Conservation (phyloP, 2,113 vertebrate species). For the Acrocephalus kingi region DNA sequence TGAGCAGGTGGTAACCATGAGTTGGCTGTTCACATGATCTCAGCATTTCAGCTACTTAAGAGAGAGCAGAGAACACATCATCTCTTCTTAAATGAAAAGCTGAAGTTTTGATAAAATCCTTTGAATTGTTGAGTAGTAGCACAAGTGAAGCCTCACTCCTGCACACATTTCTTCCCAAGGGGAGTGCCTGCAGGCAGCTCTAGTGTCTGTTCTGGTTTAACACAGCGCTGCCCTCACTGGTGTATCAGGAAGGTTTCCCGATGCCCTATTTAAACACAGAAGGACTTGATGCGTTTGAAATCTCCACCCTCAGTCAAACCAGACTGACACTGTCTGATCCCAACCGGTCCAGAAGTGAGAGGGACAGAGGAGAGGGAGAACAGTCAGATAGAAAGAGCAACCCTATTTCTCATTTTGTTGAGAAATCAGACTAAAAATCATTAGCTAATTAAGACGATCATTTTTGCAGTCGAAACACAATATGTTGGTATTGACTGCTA, state of each 20-base stretch:
- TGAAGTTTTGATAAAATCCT: neutral
- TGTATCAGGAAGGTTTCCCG: neutral
- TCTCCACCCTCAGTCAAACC: neutral
- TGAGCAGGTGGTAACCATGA: neutral
- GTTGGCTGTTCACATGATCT: neutral
- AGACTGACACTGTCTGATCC: neutral
- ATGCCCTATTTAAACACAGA: neutral
- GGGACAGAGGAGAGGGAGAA: neutral
- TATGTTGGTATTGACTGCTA: conserved; percentile 14
- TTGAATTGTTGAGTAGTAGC: neutral
- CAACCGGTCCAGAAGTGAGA: neutral
- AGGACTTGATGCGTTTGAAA: neutral
- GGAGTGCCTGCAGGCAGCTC: neutral
- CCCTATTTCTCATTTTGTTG: neutral
- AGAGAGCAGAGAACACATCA: neutral
- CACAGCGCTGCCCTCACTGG: fast-evolving
- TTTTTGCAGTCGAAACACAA: conserved; percentile 8
- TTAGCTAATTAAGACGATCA: conserved; percentile 44
- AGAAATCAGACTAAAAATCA: conserved; percentile 34
- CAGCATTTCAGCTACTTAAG: neutral
- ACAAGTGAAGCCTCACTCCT: neutral
- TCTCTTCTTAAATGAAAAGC: neutral
- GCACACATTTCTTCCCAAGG: neutral
- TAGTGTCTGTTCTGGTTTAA: neutral
- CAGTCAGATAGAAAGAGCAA: neutral